A percentile compares a stretch with the other conserved stretches of the same genome.
These are phyloP conservation scores for Centropristis striata DNA, from an alignment of 2,113 vertebrate genomes.

Conservation along the genomic window DNA sequence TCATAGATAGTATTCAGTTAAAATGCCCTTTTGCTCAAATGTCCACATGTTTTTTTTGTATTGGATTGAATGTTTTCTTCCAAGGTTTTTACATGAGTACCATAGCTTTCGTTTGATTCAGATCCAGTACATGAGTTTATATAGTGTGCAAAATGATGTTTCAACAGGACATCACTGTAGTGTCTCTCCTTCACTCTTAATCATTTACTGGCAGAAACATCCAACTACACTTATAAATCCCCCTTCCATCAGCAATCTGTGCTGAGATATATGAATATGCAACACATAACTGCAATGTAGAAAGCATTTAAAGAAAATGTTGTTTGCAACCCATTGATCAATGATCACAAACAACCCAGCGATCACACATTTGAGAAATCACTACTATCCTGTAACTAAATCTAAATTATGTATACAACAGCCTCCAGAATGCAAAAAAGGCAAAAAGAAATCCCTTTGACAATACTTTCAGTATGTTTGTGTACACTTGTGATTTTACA, in stretches of 20 bases:
- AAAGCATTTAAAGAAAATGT: constrained; percentile 34
- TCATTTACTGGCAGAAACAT: neutral
- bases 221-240: neutral
- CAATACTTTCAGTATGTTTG: neutral
- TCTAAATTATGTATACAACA: constrained; percentile 19
- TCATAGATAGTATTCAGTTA: neutral
- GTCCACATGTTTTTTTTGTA: neutral
- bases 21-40: neutral
- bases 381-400: constrained; percentile 15
- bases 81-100: constrained; percentile 6
- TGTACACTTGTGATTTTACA: constrained; percentile 16
- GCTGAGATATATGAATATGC: constrained; percentile 15
- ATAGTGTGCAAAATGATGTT: neutral
- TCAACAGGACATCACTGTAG: neutral
- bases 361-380: constrained; percentile 42
- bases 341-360: constrained; percentile 21
- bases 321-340: constrained; percentile 37
- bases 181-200: neutral
- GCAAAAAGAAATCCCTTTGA: constrained; percentile 11
- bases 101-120: neutral
- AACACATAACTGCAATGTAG: constrained; percentile 14
- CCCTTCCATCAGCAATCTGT: neutral
- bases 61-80: neutral
- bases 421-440: neutral
- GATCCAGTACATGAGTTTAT: neutral